A percentile compares a stretch with the other conserved stretches of the same genome.
phyloP scores from a whole-genome alignment of 2,113 vertebrate genomes.

The Indri indri region DNA sequence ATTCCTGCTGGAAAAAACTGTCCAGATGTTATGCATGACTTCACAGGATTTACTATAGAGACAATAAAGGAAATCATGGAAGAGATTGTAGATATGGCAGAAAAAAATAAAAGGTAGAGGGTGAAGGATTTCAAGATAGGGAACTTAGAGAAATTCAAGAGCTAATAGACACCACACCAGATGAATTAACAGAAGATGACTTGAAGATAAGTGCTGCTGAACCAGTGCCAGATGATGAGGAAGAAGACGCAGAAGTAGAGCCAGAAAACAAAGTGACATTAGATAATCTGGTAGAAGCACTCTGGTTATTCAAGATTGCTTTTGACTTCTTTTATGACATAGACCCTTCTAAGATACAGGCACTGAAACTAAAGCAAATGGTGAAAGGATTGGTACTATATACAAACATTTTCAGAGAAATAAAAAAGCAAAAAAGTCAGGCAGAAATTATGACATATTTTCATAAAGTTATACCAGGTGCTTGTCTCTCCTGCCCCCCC shows the following conservation, averaged over 20 bases:
- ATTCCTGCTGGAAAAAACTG: neutral
- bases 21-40: neutral
- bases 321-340: neutral
- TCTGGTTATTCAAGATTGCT: neutral
- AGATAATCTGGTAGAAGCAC: neutral
- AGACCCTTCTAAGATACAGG: neutral
- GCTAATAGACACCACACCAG: neutral
- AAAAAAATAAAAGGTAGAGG: neutral
- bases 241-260: neutral
- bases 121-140: neutral
- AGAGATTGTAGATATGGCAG: neutral
- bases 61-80: neutral
- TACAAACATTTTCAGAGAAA: neutral
- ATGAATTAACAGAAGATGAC: neutral
- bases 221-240: neutral
- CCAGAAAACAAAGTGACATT: neutral
- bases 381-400: neutral
- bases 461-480: neutral
- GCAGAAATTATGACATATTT: neutral
- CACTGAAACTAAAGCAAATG: neutral
- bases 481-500: neutral
- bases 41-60: neutral
- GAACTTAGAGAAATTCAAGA: neutral
- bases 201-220: neutral
- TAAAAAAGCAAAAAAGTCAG: neutral